phyloP scores from a whole-genome alignment of 2,113 vertebrate genomes.

The Amia ocellicauda region DNA sequence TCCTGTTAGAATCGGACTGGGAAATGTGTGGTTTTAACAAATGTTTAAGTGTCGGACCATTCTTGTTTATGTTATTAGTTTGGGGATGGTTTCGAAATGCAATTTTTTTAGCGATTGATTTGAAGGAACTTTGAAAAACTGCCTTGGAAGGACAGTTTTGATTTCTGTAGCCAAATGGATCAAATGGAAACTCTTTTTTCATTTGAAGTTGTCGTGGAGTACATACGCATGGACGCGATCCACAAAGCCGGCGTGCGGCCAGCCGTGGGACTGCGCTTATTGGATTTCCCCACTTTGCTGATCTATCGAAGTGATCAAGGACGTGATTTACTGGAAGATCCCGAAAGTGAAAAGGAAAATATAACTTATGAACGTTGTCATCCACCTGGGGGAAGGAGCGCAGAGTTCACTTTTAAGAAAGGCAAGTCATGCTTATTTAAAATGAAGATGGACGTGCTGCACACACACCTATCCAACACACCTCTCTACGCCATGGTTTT shows the following conservation, averaged over 20 bases:
- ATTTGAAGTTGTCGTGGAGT: slow-evolving; percentile 77
- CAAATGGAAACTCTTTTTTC: slow-evolving; percentile 62
- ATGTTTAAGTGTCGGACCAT: too few species aligned
- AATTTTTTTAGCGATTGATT: too few species aligned
- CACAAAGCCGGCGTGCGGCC: slow-evolving; percentile 37
- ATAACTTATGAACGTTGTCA: background rate
- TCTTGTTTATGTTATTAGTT: too few species aligned
- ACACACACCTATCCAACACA: slow-evolving; percentile 43
- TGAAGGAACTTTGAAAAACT: too few species aligned
- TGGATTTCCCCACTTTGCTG: slow-evolving; percentile 82
- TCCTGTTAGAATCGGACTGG: too few species aligned
- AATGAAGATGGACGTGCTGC: slow-evolving; percentile 50
- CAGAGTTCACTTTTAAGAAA: slow-evolving; percentile 50
- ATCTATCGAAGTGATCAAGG: slow-evolving; percentile 51
- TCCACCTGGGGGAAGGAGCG: background rate
- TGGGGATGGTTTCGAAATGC: too few species aligned
- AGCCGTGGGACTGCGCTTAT: slow-evolving; percentile 69
- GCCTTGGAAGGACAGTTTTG: too few species aligned
- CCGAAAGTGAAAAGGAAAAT: slow-evolving; percentile 7
- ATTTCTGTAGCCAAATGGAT: too few species aligned
- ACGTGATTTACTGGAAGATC: background rate
- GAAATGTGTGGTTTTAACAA: too few species aligned
- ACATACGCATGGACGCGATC: slow-evolving; percentile 47
- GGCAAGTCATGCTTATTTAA: slow-evolving; percentile 84
- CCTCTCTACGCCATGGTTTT: slow-evolving; percentile 64